Conservation (phyloP, 2,797 vertebrate genomes). For the Trematomus bernacchii region DNA sequence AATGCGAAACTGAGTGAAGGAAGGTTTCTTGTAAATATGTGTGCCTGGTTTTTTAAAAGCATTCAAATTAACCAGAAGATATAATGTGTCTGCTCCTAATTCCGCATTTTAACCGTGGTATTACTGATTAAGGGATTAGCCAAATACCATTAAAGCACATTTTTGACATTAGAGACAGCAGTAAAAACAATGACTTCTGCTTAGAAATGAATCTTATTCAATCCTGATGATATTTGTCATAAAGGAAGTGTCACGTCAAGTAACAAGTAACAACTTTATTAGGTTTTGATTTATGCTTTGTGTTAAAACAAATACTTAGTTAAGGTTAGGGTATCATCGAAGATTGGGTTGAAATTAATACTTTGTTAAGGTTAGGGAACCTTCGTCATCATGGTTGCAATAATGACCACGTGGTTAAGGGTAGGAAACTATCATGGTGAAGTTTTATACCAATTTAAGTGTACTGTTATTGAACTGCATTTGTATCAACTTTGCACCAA, state of each 20-base stretch:
- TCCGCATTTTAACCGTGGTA: background rate
- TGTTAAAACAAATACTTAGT: background rate
- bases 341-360: background rate
- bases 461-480: too few species aligned
- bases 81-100: background rate
- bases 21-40: background rate
- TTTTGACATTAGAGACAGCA: slow-evolving; percentile 10
- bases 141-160: background rate
- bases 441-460: too few species aligned
- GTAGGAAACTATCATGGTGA: background rate
- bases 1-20: background rate
- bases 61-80: background rate
- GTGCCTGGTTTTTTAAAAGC: background rate
- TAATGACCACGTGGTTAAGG: background rate
- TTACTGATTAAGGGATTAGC: slow-evolving; percentile 23
- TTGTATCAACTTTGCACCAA: too few species aligned
- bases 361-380: background rate
- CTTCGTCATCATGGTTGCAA: background rate
- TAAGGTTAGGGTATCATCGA: too few species aligned
- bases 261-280: background rate
- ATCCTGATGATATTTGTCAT: slow-evolving; percentile 5
- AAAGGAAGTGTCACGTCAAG: background rate
- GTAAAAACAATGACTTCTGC: background rate
- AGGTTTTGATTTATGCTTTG: background rate
- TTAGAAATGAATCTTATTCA: background rate